Percentiles rank a stretch among this genome's conserved stretches.
Evolutionary conservation across 2,888 invertebrate genomes (phyloP).

Genomic region (Arrhopalites spinosus): DNA sequence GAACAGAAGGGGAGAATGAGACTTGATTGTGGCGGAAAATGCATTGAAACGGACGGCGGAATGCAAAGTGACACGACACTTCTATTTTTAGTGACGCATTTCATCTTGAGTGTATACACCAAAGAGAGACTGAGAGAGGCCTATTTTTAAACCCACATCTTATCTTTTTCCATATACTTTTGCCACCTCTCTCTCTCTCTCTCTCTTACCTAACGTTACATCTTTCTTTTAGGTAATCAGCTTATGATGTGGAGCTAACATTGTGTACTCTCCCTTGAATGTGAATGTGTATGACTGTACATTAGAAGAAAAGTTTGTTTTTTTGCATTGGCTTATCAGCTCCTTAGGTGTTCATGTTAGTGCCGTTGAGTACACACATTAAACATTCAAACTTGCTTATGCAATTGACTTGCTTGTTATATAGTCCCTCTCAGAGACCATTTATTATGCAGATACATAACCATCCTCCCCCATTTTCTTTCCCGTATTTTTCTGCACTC

Average conservation of each 20-base stretch:
- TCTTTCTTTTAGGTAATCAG: constrained; percentile 2
- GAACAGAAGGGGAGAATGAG: no score
- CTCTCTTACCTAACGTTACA: background rate
- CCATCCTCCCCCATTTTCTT: background rate
- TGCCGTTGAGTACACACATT: constrained; percentile 6
- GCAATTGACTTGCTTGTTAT: background rate
- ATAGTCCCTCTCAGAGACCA: no score
- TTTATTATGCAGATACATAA: no score
- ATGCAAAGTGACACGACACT: constrained; percentile 40
- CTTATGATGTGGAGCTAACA: background rate
- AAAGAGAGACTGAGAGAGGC: no score
- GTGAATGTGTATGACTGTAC: background rate
- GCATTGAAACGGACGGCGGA: constrained; percentile 28
- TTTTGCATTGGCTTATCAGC: background rate
- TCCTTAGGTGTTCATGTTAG: no score
- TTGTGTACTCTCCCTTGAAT: background rate
- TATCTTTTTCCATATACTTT: background rate
- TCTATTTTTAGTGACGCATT: constrained; percentile 44
- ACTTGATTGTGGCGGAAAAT: background rate
- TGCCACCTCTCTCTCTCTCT: background rate
- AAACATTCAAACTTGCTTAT: background rate
- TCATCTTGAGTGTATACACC: constrained; percentile 32
- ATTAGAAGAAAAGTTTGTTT: background rate
- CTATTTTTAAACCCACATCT: constrained; percentile 31
- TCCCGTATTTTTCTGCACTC: background rate